Evolutionary conservation across 2,888 invertebrate species (phyloP).

Genomic region (Lysandra bellargus): DNA sequence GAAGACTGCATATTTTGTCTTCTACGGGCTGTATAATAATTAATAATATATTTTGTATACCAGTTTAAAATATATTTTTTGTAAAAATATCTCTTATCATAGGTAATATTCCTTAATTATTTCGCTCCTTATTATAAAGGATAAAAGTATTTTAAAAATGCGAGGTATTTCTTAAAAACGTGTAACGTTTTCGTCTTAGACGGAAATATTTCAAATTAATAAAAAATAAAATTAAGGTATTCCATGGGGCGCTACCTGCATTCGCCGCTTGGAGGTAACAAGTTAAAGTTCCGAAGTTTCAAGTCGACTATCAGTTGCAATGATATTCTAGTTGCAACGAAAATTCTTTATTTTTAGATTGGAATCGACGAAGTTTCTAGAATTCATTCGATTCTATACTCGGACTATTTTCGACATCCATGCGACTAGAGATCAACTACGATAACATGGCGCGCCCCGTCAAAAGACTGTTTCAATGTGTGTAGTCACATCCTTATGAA

Average conservation of each 20-base stretch:
- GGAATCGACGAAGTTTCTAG: conserved; percentile 20
- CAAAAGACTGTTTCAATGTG: no score
- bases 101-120: no score
- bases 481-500: no score
- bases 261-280: background rate
- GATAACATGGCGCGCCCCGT: no score
- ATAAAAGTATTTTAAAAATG: background rate
- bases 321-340: background rate
- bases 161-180: background rate
- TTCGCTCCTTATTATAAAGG: background rate
- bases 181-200: background rate
- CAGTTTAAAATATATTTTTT: no score
- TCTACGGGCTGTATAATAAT: no score
- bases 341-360: conserved; percentile 20
- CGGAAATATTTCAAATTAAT: background rate
- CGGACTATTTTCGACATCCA: background rate
- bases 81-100: no score
- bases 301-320: conserved; percentile 26
- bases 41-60: no score
- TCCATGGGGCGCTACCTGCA: background rate
- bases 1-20: no score
- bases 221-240: background rate
- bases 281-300: conserved; percentile 6
- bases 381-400: background rate
- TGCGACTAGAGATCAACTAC: background rate